Evolutionary conservation across 1,140 invertebrate genomes (phyloP).

Genomic region (Glossosoma conforme): DNA sequence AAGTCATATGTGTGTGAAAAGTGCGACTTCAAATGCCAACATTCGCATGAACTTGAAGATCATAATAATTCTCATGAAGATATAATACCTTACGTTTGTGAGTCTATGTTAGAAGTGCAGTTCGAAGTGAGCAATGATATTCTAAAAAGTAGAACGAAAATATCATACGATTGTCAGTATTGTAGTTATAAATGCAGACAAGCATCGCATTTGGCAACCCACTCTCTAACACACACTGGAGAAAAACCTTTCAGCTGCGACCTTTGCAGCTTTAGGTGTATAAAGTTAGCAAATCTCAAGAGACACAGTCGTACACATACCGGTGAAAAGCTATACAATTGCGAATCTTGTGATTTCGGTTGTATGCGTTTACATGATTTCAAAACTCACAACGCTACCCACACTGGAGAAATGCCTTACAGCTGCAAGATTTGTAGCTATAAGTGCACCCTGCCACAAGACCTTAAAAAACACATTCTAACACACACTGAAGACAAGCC

Average conservation of each 20-base stretch:
- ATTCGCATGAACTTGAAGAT: no score
- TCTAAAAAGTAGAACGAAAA: no score
- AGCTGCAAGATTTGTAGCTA: not conserved
- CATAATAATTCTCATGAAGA: no score
- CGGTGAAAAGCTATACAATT: not conserved
- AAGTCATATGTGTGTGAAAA: no score
- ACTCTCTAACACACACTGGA: no score
- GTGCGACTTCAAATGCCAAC: no score
- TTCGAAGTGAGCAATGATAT: no score
- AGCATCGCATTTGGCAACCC: no score
- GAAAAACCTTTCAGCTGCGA: not conserved
- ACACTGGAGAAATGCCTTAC: not conserved
- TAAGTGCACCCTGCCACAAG: not conserved
- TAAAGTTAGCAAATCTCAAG: not conserved
- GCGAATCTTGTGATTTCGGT: not conserved
- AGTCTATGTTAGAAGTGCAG: no score
- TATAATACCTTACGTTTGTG: no score
- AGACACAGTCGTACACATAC: not conserved
- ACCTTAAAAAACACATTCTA: not conserved
- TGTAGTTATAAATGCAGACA: no score
- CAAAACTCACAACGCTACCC: not conserved
- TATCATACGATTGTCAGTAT: no score
- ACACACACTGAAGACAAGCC: slow-evolving; percentile 47
- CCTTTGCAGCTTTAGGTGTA: not conserved
- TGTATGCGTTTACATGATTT: not conserved